These are phyloP conservation scores for Lasius platythorax DNA, from an alignment of 2,888 invertebrate species.

Conservation along the genomic window DNA sequence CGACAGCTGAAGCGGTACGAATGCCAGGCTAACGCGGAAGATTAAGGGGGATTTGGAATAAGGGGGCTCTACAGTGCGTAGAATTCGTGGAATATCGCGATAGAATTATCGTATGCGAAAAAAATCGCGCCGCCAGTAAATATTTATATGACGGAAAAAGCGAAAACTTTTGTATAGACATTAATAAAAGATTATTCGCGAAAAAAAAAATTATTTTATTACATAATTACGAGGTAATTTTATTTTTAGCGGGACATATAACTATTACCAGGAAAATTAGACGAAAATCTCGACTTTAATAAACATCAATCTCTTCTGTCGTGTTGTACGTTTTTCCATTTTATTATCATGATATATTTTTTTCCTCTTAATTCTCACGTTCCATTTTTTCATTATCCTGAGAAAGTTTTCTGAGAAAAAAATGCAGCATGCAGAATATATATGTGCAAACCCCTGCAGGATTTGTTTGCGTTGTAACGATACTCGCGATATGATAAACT, in stretches of 20 bases:
- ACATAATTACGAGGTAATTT: not conserved
- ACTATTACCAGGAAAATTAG: not conserved
- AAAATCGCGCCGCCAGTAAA: not conserved
- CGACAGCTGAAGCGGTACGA: conserved; percentile 70
- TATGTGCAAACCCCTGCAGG: not conserved
- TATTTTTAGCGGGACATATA: not conserved
- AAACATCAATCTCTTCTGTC: not conserved
- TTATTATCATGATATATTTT: not conserved
- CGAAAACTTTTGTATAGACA: not conserved
- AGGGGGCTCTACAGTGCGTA: conserved; percentile 49
- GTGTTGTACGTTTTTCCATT: not conserved
- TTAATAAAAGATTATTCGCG: not conserved
- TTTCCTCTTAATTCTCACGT: not conserved
- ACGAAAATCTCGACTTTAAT: not conserved
- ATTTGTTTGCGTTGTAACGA: conserved; percentile 21
- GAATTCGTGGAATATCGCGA: not conserved
- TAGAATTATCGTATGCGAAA: not conserved
- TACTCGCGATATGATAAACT: conserved; percentile 9
- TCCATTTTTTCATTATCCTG: not conserved
- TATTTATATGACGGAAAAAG: not conserved
- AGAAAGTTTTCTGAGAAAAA: not conserved
- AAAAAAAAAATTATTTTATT: not conserved
- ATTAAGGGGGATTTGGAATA: conserved; percentile 61
- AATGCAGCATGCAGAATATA: not conserved
- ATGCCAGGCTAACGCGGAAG: conserved; percentile 66